Percentiles rank a stretch among this genome's conserved stretches.
These are phyloP conservation scores for Formica exsecta DNA, from an alignment of 1,140 invertebrate species.

Conservation along the genomic window DNA sequence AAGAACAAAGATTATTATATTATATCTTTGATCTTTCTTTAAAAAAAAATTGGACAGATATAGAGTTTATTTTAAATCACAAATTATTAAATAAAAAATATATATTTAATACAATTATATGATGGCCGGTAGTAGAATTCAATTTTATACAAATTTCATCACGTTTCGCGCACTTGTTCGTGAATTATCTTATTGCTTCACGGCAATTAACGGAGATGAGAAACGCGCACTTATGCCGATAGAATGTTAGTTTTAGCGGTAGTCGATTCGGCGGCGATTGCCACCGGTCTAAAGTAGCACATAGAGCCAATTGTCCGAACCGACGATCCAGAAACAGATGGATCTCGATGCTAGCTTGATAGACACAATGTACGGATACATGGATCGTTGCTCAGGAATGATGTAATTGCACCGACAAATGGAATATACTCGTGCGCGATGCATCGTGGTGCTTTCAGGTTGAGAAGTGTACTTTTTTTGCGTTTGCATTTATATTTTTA, in stretches of 20 bases:
- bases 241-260: not conserved
- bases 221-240: not conserved
- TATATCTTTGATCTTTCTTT: not conserved
- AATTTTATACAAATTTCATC: not conserved
- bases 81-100: slow-evolving; percentile 11
- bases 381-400: slow-evolving; percentile 78
- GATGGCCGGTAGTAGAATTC: not conserved
- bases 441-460: slow-evolving; percentile 32
- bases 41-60: not conserved
- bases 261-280: not conserved
- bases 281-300: slow-evolving; percentile 12
- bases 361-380: slow-evolving; percentile 80
- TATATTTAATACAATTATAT: not conserved
- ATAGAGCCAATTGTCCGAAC: slow-evolving; percentile 64
- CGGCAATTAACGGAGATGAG: not conserved
- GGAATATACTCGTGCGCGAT: slow-evolving; percentile 40
- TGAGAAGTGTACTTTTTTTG: slow-evolving; percentile 6
- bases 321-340: slow-evolving; percentile 73
- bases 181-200: not conserved
- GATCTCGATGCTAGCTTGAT: slow-evolving; percentile 60
- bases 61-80: not conserved
- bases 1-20: not conserved
- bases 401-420: slow-evolving; percentile 73
- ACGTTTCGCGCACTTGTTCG: not conserved
- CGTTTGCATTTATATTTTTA: slow-evolving; percentile 27